phyloP scores from a whole-genome alignment of 2,888 invertebrate genomes.

The Belgica antarctica region DNA sequence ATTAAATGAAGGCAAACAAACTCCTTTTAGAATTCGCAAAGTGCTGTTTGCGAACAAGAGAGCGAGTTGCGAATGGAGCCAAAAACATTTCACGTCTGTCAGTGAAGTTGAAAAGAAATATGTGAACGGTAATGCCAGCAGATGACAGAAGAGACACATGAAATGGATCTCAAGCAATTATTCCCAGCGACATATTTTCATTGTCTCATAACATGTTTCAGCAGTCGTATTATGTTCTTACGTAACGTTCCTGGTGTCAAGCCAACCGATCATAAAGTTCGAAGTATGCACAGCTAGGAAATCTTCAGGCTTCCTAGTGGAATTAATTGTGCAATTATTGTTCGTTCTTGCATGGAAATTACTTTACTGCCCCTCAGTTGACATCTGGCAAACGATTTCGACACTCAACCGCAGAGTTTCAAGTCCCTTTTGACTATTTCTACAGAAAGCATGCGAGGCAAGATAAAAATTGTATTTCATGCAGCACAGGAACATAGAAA shows the following conservation, averaged over 20 bases:
- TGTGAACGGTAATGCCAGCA: not conserved
- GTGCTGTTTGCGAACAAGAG: not conserved
- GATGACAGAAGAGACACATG: not conserved
- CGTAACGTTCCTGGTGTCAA: not conserved
- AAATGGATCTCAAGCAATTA: not conserved
- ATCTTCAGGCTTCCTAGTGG: not conserved
- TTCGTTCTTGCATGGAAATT: slow-evolving; percentile 14
- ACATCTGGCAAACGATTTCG: slow-evolving; percentile 26
- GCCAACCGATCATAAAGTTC: not conserved
- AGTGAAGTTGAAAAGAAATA: not conserved
- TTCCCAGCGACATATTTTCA: not conserved
- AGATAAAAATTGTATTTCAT: not conserved
- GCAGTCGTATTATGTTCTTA: not conserved
- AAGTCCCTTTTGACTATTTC: too few species aligned
- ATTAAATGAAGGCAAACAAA: not conserved
- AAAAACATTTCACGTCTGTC: not conserved
- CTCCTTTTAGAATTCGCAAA: not conserved
- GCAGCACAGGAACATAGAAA: not conserved
- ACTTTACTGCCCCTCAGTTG: not conserved
- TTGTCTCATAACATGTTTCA: too few species aligned
- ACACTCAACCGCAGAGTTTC: not conserved
- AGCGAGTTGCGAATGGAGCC: too few species aligned
- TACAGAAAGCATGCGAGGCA: not conserved
- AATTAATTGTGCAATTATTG: slow-evolving; percentile 28
- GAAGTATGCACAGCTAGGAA: not conserved